These are phyloP conservation scores for Indicator maculatus DNA, from an alignment of 2,113 vertebrate genomes.

Conservation along the genomic window DNA sequence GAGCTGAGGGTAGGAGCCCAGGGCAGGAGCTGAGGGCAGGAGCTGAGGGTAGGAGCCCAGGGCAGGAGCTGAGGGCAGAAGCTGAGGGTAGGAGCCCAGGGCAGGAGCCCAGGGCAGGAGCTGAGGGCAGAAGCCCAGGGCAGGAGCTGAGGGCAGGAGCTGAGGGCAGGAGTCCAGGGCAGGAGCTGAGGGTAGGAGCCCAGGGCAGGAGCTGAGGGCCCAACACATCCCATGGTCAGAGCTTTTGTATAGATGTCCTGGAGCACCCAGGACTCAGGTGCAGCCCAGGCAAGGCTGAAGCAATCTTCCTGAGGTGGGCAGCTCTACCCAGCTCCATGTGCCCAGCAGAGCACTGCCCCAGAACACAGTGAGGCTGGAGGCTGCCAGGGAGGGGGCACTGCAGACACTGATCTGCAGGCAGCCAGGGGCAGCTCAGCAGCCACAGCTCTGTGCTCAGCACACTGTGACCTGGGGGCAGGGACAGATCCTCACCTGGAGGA, in stretches of 20 bases:
- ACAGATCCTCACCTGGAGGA: neutral
- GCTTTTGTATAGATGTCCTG: neutral
- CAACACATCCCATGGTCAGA: fast-evolving
- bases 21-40: too few relatives aligned
- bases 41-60: too few relatives aligned
- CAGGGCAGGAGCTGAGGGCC: neutral
- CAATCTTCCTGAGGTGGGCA: neutral
- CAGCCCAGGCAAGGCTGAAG: neutral
- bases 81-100: too few relatives aligned
- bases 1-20: too few relatives aligned
- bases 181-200: too few relatives aligned
- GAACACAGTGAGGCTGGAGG: neutral
- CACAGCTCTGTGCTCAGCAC: neutral
- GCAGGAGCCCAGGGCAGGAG: too few relatives aligned
- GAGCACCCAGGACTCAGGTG: neutral
- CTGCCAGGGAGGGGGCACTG: neutral
- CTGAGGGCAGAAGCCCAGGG: too few relatives aligned
- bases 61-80: too few relatives aligned
- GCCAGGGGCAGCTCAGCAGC: neutral
- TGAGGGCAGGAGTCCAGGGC: too few relatives aligned
- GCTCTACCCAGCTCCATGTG: neutral
- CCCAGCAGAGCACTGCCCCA: neutral
- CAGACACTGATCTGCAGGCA: neutral
- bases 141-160: too few relatives aligned
- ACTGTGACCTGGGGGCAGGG: neutral